Evolutionary conservation across 1,140 invertebrate genomes (phyloP), one percentile per base, ranked within the genome.

Genomic region (Ips nitidus): DNA sequence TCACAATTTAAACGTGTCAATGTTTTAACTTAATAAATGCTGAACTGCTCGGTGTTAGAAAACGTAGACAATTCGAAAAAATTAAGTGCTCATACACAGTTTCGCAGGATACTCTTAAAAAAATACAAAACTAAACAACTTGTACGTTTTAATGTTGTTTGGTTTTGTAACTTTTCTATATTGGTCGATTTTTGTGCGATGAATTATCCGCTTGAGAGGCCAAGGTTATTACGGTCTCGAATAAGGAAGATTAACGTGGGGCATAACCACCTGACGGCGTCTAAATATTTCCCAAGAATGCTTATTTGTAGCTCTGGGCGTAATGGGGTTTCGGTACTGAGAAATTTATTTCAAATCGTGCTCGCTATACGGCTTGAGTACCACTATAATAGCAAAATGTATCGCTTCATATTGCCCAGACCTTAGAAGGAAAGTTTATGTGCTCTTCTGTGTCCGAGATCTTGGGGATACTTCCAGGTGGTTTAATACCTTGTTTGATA

Each of bases 241-340:
- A 69, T 63, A 62, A 56, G 59, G 67, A 70, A 70, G 68, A 70
- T 70, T 58, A 63, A 69, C 58, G 66, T 47, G 56, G 66, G 45
- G 56, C 66, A 61, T 53, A 69, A 65, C 41, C 68, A 70, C 68
- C 68, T 70, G 68, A 70, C 68, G 68, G 68, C 62, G 68, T 65
- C 62, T 63, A 65, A 70, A 70, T 70, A 70, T 70, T 70, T 65
- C 61, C 60, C 47, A 7, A 8, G 68, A 64, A 63, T 64, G 41
- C 60, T 70, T 70, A 70, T 70, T 70, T 70, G 68, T 61, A 50
- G 58, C 58, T 60, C 43, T 45, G 6, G 58, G 58, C 56, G 41
- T 70, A 70, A 70, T 69, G 42, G 67, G 59, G 52, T 63, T 64
- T 53, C 36, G 53, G 58, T 69, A 56, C 65, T 37, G 38, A 59